Evolutionary conservation across 2,888 invertebrate species (phyloP).

Genomic region (Drosophila cognata): DNA sequence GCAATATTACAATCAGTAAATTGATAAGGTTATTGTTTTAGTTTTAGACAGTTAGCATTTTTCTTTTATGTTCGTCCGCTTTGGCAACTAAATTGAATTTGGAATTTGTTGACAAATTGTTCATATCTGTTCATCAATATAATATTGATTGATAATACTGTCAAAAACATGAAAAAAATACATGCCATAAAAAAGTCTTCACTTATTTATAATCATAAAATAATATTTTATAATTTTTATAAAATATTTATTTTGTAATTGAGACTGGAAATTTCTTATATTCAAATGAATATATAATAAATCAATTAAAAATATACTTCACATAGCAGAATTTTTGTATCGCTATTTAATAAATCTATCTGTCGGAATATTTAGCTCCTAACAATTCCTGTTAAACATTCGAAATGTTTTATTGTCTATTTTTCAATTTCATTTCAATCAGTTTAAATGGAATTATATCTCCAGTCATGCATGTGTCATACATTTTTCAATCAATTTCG

Average conservation of each 20-base stretch:
- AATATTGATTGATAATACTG: background rate
- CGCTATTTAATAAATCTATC: background rate
- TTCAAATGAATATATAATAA: background rate
- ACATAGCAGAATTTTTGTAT: background rate
- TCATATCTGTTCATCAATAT: background rate
- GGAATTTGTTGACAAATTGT: background rate
- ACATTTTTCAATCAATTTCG: background rate
- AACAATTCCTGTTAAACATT: too few species aligned
- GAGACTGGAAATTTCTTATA: background rate
- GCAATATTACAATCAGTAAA: constrained; percentile 2
- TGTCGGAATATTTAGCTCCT: background rate
- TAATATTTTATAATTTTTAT: too few species aligned
- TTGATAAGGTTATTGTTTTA: constrained; percentile 6
- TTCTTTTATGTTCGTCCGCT: background rate
- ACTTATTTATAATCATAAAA: too few species aligned
- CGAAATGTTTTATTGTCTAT: background rate
- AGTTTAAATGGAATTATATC: background rate
- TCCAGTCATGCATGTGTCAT: background rate
- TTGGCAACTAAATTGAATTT: constrained; percentile 4
- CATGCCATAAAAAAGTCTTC: background rate
- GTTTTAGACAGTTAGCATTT: background rate
- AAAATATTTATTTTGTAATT: background rate
- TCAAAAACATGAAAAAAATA: background rate
- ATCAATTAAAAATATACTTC: background rate
- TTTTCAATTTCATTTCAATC: background rate